phyloP scores from a whole-genome alignment of 1,140 invertebrate species.

The Drosophila micromelanica region DNA sequence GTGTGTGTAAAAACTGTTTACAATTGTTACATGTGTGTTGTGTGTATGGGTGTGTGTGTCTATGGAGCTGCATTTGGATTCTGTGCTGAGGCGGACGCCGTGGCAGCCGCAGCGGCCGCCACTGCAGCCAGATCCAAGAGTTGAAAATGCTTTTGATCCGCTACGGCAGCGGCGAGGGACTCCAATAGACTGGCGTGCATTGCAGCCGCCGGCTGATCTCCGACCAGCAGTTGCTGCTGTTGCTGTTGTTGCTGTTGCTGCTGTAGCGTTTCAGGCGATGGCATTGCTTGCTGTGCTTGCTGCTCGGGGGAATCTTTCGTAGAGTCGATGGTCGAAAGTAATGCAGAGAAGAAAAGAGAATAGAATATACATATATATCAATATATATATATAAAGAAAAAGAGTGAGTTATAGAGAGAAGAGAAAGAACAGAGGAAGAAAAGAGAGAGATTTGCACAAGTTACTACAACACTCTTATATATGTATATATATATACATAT shows the following conservation, averaged over 20 bases:
- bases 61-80: constrained; percentile 58
- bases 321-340: constrained; percentile 42
- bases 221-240: constrained; percentile 33
- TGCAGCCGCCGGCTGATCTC: constrained; percentile 62
- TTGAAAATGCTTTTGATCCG: constrained; percentile 77
- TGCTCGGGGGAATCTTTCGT: constrained; percentile 65
- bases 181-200: constrained; percentile 71
- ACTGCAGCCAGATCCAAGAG: constrained; percentile 74
- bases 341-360: constrained; percentile 53
- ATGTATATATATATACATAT: not conserved
- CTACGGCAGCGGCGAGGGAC: constrained; percentile 68
- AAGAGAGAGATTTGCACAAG: constrained; percentile 53
- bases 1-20: constrained; percentile 18
- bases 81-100: constrained; percentile 61
- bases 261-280: constrained; percentile 59
- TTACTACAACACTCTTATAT: constrained; percentile 46
- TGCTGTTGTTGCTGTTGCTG: constrained; percentile 52
- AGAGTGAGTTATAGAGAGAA: constrained; percentile 14
- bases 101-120: constrained; percentile 66
- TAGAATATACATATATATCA: constrained; percentile 41
- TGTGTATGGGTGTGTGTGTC: constrained; percentile 19
- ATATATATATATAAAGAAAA: constrained; percentile 38
- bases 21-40: constrained; percentile 20
- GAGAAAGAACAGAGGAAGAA: constrained; percentile 13
- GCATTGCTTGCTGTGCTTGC: constrained; percentile 52